Evolutionary conservation across 2,888 invertebrate species (phyloP), one percentile per base, ranked within the genome.

Genomic region (Toxonevra muliebris): DNA sequence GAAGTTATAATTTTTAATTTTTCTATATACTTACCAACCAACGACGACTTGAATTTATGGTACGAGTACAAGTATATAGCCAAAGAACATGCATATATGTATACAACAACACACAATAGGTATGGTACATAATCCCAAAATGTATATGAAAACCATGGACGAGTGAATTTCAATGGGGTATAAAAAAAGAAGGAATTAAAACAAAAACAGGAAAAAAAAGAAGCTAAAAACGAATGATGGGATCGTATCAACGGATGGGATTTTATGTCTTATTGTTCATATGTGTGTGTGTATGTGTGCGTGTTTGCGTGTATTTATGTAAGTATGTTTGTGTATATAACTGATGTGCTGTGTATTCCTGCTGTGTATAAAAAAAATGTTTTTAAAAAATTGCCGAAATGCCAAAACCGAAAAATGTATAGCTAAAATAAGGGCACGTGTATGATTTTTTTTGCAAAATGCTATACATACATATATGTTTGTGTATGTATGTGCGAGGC

Each of bases 401-500:
- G 11, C 48, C 48, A 48, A 48, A 48, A 50, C 57, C 52, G 30
- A 30, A 7, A 54, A 64, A 60, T 41, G 53, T 11, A 58, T 57
- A 10, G 17, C 52, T 66, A 60, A 81, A 80, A 77, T 75, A 80
- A 80, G 75, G 80, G 82, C 80, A 80, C 80, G 81, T 80, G 80
- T 79, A 75, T 76, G 73, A 73, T 71, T 71, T 68, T 70, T 65
- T 70, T 68, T 45, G 52, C 19, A 58, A 60, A 60, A 59, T 20
- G 40, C 17, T 58, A 61, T 58, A 61, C 7, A 63, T 55, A 48
- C 42, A 63, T 61, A 57, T 17, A 54, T 50, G 40, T 54, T n/a
- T 48, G 12, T 59, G 40, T 20, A 20, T 20, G n/a, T 65, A 61
- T 42, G 30, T 70, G 59, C 19, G 7, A 2, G 7, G 30, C 30